Conservation (phyloP, 2,113 vertebrate genomes). For the Myotis davidii region DNA sequence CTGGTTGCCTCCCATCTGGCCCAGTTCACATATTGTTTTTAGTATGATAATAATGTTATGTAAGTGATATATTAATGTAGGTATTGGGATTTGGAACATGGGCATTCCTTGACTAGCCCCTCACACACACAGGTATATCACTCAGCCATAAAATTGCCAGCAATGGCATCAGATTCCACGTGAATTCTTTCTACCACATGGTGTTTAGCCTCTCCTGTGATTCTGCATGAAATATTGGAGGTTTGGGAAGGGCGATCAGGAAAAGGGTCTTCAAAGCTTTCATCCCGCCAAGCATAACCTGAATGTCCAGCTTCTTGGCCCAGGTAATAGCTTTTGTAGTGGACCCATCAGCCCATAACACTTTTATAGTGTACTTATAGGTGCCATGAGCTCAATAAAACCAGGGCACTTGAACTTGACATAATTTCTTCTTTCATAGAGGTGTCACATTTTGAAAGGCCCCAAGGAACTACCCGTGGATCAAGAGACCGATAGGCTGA, state of each 20-base stretch:
- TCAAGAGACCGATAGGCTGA: not conserved
- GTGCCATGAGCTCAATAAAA: slow-evolving; percentile 39
- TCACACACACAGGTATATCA: not conserved
- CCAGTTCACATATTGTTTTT: not conserved
- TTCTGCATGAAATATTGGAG: not conserved
- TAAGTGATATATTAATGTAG: not conserved
- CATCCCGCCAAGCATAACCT: not conserved
- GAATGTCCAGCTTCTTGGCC: not conserved
- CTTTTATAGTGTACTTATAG: slow-evolving; percentile 31
- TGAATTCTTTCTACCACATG: not conserved
- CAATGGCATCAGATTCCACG: not conserved
- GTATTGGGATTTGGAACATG: not conserved
- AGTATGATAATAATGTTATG: not conserved
- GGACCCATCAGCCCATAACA: not conserved
- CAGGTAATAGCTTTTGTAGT: not conserved
- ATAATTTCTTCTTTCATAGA: slow-evolving; percentile 64
- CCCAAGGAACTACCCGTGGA: not conserved
- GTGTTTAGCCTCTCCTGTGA: not conserved
- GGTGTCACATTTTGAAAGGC: slow-evolving; percentile 14
- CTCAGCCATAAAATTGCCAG: not conserved
- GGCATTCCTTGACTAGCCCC: not conserved
- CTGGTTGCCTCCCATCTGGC: not conserved
- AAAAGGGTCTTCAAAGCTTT: not conserved
- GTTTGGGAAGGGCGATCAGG: not conserved
- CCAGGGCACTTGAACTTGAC: slow-evolving; percentile 2